Evolutionary conservation across 2,113 vertebrate genomes (phyloP).

Genomic region (Clarias gariepinus): DNA sequence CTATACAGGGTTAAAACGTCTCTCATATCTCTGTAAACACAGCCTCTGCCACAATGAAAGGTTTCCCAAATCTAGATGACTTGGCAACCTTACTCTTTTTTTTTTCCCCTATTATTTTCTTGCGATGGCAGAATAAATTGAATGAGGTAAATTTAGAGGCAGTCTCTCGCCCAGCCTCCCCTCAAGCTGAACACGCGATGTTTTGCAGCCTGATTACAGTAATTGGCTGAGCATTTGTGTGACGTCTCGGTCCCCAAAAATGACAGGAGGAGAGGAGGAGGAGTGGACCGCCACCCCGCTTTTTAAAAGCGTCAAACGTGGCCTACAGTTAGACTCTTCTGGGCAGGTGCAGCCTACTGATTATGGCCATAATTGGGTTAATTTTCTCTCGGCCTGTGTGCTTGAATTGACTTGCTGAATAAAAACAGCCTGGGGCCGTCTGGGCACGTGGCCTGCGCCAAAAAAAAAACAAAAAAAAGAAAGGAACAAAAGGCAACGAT

Average conservation of each 20-base stretch:
- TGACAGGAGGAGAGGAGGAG: conserved; percentile 41
- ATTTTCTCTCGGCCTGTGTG: conserved; percentile 51
- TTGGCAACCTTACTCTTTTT: background rate
- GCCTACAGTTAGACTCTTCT: conserved; percentile 54
- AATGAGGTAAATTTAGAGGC: conserved; percentile 32
- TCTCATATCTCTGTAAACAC: background rate
- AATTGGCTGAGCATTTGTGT: conserved; percentile 48
- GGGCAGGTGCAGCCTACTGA: conserved; percentile 51
- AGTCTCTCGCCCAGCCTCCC: conserved; percentile 7
- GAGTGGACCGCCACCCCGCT: conserved; percentile 42
- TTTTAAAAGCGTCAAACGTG: conserved; percentile 47
- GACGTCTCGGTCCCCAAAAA: conserved; percentile 46
- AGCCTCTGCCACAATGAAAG: background rate
- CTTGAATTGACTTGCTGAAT: conserved; percentile 48
- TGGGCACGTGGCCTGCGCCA: conserved; percentile 3
- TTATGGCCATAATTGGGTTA: conserved; percentile 56
- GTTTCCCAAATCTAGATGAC: background rate
- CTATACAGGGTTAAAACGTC: background rate
- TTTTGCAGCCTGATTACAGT: conserved; percentile 53
- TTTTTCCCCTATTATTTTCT: background rate
- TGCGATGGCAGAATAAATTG: conserved; percentile 16
- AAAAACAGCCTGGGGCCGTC: conserved; percentile 42
- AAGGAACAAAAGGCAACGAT: background rate
- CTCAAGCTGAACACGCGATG: conserved; percentile 34
- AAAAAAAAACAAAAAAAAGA: background rate